Conservation (phyloP, 1,140 invertebrate genomes). For the Calliphora vicina region DNA sequence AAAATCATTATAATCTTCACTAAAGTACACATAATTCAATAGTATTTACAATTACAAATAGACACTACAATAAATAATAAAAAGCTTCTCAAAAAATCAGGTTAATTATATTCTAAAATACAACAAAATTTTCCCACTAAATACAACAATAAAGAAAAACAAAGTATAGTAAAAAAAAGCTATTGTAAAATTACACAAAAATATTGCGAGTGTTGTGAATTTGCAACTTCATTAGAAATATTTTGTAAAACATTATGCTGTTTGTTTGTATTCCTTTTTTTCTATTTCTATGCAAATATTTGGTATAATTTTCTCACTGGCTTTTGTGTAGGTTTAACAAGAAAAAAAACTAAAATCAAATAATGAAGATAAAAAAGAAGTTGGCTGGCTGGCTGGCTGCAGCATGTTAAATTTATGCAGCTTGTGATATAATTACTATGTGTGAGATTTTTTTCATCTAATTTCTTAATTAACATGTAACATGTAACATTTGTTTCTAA, state of each 20-base stretch:
- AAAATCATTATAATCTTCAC: too few relatives aligned
- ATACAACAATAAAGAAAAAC: too few relatives aligned
- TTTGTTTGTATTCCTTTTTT: neutral
- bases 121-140: neutral
- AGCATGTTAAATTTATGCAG: neutral
- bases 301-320: neutral
- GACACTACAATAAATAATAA: neutral
- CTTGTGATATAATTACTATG: neutral
- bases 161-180: too few relatives aligned
- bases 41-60: neutral
- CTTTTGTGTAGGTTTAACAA: neutral
- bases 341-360: neutral
- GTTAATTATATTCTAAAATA: conserved; percentile 2
- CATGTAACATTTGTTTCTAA: neutral
- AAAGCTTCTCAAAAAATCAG: neutral
- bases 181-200: too few relatives aligned
- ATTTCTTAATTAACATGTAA: neutral
- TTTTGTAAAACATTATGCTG: neutral
- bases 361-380: neutral
- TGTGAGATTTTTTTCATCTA: neutral
- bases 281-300: neutral
- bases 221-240: neutral
- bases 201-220: too few relatives aligned
- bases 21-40: too few relatives aligned
- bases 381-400: too few relatives aligned